phyloP scores from a whole-genome alignment of 2,888 invertebrate genomes.

The Protodeltote pygarga region DNA sequence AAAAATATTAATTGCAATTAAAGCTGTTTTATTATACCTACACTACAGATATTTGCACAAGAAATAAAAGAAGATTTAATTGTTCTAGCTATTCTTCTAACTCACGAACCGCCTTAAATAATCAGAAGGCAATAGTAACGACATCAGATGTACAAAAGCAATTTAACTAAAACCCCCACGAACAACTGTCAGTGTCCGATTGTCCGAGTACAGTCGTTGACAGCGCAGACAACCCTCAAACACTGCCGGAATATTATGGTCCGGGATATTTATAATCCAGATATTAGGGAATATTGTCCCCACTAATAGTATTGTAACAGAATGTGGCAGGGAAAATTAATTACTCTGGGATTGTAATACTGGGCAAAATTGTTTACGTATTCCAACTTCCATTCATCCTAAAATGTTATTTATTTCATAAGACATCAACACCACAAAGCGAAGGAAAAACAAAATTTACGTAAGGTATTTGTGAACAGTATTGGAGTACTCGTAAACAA shows the following conservation, averaged over 20 bases:
- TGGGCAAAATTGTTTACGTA: constrained; percentile 15
- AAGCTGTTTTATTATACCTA: no score
- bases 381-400: background rate
- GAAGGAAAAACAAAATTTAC: constrained; percentile 23
- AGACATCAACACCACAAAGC: background rate
- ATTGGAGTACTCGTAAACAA: constrained; percentile 15
- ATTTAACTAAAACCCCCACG: constrained; percentile 67
- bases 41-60: no score
- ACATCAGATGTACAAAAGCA: constrained; percentile 59
- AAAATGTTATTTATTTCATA: constrained; percentile 3
- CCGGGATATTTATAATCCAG: constrained; percentile 24
- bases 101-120: constrained; percentile 28
- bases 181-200: constrained; percentile 23
- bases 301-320: constrained; percentile 27
- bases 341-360: constrained; percentile 10
- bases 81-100: no score
- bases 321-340: constrained; percentile 33
- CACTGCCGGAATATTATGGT: constrained; percentile 16
- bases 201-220: constrained; percentile 29
- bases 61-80: no score
- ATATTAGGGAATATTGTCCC: constrained; percentile 21
- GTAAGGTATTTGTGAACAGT: constrained; percentile 13
- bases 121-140: constrained; percentile 24
- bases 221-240: constrained; percentile 36
- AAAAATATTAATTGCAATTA: no score